Evolutionary conservation across 2,113 vertebrate species (phyloP), one percentile per base, ranked within the genome.

Genomic region (Coptodon bakossiorum): DNA sequence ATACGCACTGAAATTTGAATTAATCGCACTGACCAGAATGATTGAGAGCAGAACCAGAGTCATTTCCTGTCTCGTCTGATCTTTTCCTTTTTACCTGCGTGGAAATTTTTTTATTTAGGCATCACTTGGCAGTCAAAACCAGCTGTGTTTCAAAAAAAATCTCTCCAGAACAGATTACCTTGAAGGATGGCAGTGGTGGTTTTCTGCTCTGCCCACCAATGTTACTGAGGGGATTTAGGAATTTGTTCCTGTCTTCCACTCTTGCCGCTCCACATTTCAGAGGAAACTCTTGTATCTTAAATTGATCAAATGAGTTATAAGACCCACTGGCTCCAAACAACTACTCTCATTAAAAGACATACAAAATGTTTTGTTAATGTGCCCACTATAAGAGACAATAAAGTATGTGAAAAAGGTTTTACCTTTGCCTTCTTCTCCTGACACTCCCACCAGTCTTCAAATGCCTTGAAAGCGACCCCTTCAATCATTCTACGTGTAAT

Each of bases 371-470:
- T 50, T 34, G 13, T 29, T 80, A 5, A 24, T 36, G 5, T 86
- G 17, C 50, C 22, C 45, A 34, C 1, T 6, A 5, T 3, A 29
- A 59, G 11, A 40, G 8, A 31, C n/a, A 36, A 14, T 5, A 27
- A n/a, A 82, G 10, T 3, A 76, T 22, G 22, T 38, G 11, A 83
- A 56, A 6, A 57, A n/a, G 50, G 10, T 78, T 93, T 27, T 92
- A 99, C 99, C 97, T 98, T 99, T 54, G 96, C 96, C 90, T 97
- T 96, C 53, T 96, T 96, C 27, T 99, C 98, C 85, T 97, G 98
- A 93, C 97, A 95, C 91, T 97, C 97, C 98, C 99, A 99, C 99
- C 99, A 99, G 79, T 97, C 97, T 34, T 99, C 98, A 2, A 99
- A 99, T 0, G 97, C 97, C 88, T 97, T 97, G 92, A 99, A 99